phyloP scores from a whole-genome alignment of 2,797 vertebrate genomes.

The Eospalax fontanierii region DNA sequence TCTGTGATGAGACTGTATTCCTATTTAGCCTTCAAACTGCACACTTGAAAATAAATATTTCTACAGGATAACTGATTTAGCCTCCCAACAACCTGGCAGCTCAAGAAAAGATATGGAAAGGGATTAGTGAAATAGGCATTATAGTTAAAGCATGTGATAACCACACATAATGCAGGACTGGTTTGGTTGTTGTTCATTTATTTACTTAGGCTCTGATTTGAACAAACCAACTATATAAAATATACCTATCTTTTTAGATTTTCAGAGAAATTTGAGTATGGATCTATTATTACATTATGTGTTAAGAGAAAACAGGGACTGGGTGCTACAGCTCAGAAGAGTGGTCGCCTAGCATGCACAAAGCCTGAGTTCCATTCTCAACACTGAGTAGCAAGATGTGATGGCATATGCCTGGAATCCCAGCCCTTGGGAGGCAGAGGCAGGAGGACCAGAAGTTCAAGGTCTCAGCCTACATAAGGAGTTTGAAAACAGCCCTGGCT shows the following conservation, averaged over 20 bases:
- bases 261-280: background rate
- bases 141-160: background rate
- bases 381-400: background rate
- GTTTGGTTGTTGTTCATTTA: background rate
- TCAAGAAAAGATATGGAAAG: background rate
- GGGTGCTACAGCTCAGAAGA: background rate
- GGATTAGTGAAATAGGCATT: background rate
- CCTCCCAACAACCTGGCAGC: background rate
- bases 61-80: background rate
- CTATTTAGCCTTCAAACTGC: constrained; percentile 30
- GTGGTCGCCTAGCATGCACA: background rate
- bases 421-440: background rate
- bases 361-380: background rate
- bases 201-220: background rate
- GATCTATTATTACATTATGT: background rate
- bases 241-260: background rate
- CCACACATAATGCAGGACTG: background rate
- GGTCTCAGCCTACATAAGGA: background rate
- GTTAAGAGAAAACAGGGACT: background rate
- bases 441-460: background rate
- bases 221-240: background rate
- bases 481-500: background rate
- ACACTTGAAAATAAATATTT: constrained; percentile 29
- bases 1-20: background rate
- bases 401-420: background rate